A percentile compares a stretch with the other conserved stretches of the same genome.
These are phyloP conservation scores for Propithecus coquereli DNA, from an alignment of 2,113 vertebrate species.

Conservation along the genomic window DNA sequence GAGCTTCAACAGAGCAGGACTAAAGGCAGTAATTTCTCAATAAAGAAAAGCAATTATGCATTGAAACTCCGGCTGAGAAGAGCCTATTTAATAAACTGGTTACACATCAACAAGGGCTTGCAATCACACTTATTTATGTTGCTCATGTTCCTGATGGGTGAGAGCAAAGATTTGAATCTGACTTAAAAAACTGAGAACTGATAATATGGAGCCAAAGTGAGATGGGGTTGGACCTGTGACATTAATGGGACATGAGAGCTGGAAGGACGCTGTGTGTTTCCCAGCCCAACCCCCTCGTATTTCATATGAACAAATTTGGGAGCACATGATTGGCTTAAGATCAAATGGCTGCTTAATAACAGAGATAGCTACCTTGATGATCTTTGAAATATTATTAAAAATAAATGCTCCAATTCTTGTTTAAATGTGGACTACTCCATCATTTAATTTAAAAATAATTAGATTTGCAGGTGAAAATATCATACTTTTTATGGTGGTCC, in stretches of 20 bases:
- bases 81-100: neutral
- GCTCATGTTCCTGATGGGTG: neutral
- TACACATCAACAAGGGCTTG: neutral
- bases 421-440: neutral
- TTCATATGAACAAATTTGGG: neutral
- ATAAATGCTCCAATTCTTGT: neutral
- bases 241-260: neutral
- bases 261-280: too few species aligned
- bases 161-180: neutral
- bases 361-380: neutral
- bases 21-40: neutral
- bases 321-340: neutral
- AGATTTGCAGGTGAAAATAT: neutral
- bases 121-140: neutral
- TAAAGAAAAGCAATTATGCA: neutral
- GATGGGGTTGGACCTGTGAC: neutral
- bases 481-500: neutral
- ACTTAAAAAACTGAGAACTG: neutral
- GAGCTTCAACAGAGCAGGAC: neutral
- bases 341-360: neutral
- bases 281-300: neutral
- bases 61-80: neutral
- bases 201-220: neutral
- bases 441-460: neutral
- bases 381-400: neutral